Evolutionary conservation across 2,113 vertebrate species (phyloP), one percentile per base, ranked within the genome.

Genomic region (Triplophysa siluroides): DNA sequence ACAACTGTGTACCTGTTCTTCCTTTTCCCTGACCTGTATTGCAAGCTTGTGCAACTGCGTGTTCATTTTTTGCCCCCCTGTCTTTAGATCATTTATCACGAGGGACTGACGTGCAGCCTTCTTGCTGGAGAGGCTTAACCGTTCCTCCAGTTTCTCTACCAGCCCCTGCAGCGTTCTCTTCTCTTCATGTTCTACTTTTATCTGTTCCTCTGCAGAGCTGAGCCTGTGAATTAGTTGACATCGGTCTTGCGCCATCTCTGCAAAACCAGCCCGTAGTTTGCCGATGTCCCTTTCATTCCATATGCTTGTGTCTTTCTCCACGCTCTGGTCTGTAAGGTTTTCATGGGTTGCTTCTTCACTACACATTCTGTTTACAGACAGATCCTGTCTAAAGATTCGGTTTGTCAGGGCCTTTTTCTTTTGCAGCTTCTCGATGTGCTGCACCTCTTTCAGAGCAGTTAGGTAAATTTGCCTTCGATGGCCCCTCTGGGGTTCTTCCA

Each of bases 211-310:
- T 60, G 88, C 82, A 69, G 81, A 47, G 24, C 73, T 75, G 67
- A 92, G 83, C 68, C 74, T 79, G 70, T 83, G 47, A 73, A 85
- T 90, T 6, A 86, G 75, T 81, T 76, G 77, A 33, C 79, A 77
- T 41, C 60, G 38, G 82, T 87, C 79, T 0, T 18, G 47, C 21
- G 77, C 38, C 43, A 83, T 88, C 80, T 90, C 81, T 43, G 47
- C 83, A 7, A 21, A 78, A 71, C 78, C 80, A 61, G 43, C 1
- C 64, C 3, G 43, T 83, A 76, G 70, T 75, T 75, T 61, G 6
- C 65, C 47, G 45, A 83, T 72, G 67, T 92, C 88, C 79, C 83
- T 75, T 81, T 87, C 79, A 58, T 64, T 86, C 88, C 90, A 88
- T 73, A 87, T 83, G 81, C 88, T 88, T 41, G 21, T n/a, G 23